A percentile compares a stretch with the other conserved stretches of the same genome.
Evolutionary conservation across 1,140 invertebrate genomes (phyloP).

Genomic region (Drosophila carrolli): DNA sequence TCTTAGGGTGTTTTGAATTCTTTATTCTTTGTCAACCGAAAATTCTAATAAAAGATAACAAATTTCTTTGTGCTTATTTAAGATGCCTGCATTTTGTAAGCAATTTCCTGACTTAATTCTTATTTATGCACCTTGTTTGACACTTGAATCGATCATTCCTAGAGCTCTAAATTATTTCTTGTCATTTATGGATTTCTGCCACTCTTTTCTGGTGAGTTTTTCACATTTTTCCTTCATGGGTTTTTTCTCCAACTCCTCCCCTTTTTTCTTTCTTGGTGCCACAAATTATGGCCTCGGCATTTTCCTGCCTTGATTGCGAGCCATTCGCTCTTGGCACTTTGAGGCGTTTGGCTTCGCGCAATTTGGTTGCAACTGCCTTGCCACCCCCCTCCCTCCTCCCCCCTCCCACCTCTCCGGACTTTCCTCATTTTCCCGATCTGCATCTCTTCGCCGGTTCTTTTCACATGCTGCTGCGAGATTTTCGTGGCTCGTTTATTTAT

Average conservation of each 20-base stretch:
- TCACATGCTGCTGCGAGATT: conserved; percentile 78
- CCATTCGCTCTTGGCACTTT: conserved; percentile 22
- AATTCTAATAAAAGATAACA: too few species aligned
- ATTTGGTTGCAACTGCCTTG: conserved; percentile 44
- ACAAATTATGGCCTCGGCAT: conserved; percentile 34
- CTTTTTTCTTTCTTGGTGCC: neutral
- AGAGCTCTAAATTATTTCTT: neutral
- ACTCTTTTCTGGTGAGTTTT: neutral
- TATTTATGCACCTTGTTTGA: conserved; percentile 23
- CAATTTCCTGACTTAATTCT: neutral
- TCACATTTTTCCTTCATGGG: neutral
- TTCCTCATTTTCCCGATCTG: conserved; percentile 1
- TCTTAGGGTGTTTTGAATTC: too few species aligned
- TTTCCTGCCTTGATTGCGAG: conserved; percentile 17
- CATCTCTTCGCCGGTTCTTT: conserved; percentile 20
- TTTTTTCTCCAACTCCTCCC: neutral
- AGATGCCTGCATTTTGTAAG: neutral
- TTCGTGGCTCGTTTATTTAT: conserved; percentile 81
- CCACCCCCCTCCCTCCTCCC: neutral
- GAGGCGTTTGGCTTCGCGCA: conserved; percentile 48
- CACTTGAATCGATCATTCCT: conserved; percentile 20
- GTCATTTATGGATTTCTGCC: neutral
- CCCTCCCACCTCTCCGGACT: neutral
- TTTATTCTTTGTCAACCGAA: too few species aligned
- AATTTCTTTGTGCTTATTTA: too few species aligned